Evolutionary conservation across 2,888 invertebrate species (phyloP), one percentile per base, ranked within the genome.

Genomic region (Tribolium freemani): DNA sequence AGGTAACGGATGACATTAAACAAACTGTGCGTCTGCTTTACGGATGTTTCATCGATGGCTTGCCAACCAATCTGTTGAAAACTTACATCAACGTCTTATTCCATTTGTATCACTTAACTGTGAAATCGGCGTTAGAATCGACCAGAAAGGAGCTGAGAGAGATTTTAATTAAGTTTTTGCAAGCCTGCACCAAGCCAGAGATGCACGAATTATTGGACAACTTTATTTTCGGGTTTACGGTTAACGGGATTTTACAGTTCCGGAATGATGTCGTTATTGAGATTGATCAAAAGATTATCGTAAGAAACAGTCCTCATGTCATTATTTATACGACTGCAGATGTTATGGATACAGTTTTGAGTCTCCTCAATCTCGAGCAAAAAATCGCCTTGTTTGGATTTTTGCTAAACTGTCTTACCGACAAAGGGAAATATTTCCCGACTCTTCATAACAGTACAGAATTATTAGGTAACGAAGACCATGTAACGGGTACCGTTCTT

Each of bases 71-170:
- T 53, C 77, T 88, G 50, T 74, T 90, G 68, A 80, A 78, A 53
- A 84, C 87, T 54, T 87, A 88, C 77, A 74, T 89, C 31, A 83
- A 84, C 76, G 76, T 88, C 16, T 79, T 90, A 31, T 90, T 88
- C 79, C 77, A 84, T 60, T 82, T 90, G 67, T 79, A 78, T 69
- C 53, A 85, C 82, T 73, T 87, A 85, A 83, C 85, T 80, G 64
- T 86, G 84, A 77, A 82, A 82, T 69, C 71, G 44, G 13, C 63
- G 11, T 78, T 82, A 16, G 75, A 75, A 71, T 60, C 75, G 53
- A 66, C 88, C 8, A 46, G 84, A 75, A 85, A 86, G n/a, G 82
- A 84, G 64, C 69, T 83, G 31, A 78, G 75, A 66, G 78, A 77
- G 10, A 73, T 85, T 31, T 66, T 86, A 53, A 50, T 79, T 13